phyloP scores from a whole-genome alignment of 1,140 invertebrate species.

The Palaemon carinicauda region DNA sequence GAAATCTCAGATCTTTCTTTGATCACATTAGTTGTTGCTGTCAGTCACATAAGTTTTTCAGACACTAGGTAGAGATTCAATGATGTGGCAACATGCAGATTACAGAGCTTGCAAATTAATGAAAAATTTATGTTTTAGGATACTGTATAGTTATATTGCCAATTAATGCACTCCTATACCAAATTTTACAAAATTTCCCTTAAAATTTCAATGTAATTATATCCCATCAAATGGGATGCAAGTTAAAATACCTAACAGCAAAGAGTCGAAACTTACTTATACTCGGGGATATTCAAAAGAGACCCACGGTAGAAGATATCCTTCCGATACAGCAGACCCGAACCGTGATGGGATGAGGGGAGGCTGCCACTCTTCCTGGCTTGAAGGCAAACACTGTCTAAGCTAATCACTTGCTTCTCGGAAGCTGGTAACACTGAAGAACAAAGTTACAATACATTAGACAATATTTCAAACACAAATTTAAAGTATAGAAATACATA shows the following conservation, averaged over 20 bases:
- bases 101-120: too few relatives aligned
- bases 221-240: not conserved
- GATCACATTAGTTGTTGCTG: too few relatives aligned
- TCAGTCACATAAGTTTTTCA: too few relatives aligned
- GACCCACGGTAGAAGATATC: slow-evolving; percentile 89
- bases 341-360: slow-evolving; percentile 33
- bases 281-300: slow-evolving; percentile 73
- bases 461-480: too few relatives aligned
- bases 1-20: too few relatives aligned
- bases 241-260: too few relatives aligned
- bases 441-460: not conserved
- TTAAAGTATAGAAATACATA: too few relatives aligned
- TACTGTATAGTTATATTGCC: too few relatives aligned
- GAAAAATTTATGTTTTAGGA: too few relatives aligned
- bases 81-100: too few relatives aligned
- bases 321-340: slow-evolving; percentile 80
- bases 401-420: not conserved
- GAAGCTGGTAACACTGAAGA: slow-evolving; percentile 46
- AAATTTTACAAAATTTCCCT: not conserved
- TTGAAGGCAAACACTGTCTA: not conserved
- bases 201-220: not conserved
- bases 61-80: too few relatives aligned
- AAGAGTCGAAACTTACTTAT: slow-evolving; percentile 62
- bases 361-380: slow-evolving; percentile 24
- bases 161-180: too few relatives aligned